phyloP scores from a whole-genome alignment of 2,888 invertebrate genomes.

The Nemapogon koenigi region DNA sequence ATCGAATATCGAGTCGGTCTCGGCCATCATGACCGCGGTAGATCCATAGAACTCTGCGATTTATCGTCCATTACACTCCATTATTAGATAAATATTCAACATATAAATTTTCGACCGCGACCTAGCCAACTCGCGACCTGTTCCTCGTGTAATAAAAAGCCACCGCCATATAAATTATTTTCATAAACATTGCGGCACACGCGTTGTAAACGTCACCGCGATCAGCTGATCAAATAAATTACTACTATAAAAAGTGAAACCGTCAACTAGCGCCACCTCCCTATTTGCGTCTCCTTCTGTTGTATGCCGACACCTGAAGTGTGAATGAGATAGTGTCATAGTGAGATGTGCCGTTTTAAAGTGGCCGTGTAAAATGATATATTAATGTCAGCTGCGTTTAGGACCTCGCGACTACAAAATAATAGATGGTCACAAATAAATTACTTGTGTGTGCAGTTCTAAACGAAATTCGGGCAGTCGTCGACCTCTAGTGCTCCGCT shows the following conservation, averaged over 20 bases:
- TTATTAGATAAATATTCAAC: conserved; percentile 45
- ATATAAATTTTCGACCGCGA: conserved; percentile 30
- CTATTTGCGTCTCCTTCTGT: conserved; percentile 32
- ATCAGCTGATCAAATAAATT: conserved; percentile 66
- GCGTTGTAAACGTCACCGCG: conserved; percentile 59
- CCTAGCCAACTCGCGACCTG: conserved; percentile 40
- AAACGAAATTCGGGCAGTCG: conserved; percentile 62
- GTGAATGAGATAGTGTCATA: conserved; percentile 26
- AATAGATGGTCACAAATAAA: conserved; percentile 65
- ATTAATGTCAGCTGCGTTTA: conserved; percentile 65
- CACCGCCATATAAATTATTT: conserved; percentile 54
- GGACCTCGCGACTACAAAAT: conserved; percentile 64
- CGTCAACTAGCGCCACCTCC: conserved; percentile 44
- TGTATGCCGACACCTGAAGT: conserved; percentile 13
- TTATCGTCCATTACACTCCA: conserved; percentile 22
- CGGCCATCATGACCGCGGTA: too few relatives aligned
- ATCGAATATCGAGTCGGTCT: too few relatives aligned
- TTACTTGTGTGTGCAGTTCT: conserved; percentile 59
- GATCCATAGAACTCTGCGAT: conserved; percentile 21
- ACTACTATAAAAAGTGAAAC: conserved; percentile 65
- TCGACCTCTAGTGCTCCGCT: conserved; percentile 59
- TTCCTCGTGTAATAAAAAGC: conserved; percentile 29
- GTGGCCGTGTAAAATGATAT: conserved; percentile 57
- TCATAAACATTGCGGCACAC: conserved; percentile 51
- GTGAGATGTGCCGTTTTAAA: background rate